A percentile compares a stretch with the other conserved stretches of the same genome.
Conservation (phyloP, 1,140 invertebrate genomes). For the Pomphorhynchus laevis region DNA sequence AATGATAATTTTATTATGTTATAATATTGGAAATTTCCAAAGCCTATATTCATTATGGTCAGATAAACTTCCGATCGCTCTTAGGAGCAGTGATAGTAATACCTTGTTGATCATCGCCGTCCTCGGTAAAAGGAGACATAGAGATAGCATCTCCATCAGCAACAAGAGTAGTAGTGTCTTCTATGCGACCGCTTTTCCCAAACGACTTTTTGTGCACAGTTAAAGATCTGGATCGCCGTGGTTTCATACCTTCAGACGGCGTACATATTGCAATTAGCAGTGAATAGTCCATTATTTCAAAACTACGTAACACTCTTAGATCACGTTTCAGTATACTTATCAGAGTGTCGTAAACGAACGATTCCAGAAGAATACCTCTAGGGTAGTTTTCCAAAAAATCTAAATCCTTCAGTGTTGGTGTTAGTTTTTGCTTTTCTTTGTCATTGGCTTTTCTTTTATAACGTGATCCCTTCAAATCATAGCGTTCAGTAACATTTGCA, state of each 20-base stretch:
- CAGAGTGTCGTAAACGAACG: constrained; percentile 56
- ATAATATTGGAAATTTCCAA: no score
- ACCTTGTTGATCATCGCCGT: no score
- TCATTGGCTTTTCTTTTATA: constrained; percentile 71
- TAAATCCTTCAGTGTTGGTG: constrained; percentile 73
- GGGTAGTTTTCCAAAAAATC: constrained; percentile 63
- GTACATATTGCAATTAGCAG: constrained; percentile 54
- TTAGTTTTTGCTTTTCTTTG: constrained; percentile 44
- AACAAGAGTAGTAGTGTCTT: no score
- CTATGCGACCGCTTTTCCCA: no score
- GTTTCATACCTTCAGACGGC: neutral
- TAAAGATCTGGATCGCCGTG: no score
- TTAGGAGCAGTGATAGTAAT: no score
- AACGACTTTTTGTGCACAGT: no score
- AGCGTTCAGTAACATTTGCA: constrained; percentile 82
- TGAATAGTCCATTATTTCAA: constrained; percentile 98
- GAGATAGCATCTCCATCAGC: no score
- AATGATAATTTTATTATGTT: no score
- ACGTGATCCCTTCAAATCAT: constrained; percentile 62
- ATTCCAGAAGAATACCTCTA: constrained; percentile 58
- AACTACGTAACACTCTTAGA: constrained; percentile 76
- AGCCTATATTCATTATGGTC: no score
- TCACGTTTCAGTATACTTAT: constrained; percentile 77
- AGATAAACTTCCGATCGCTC: no score
- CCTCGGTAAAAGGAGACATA: no score